Percentiles rank a stretch among this genome's conserved stretches.
These are phyloP conservation scores for Cyprinus carpio DNA, from an alignment of 2,113 vertebrate genomes.

Conservation along the genomic window DNA sequence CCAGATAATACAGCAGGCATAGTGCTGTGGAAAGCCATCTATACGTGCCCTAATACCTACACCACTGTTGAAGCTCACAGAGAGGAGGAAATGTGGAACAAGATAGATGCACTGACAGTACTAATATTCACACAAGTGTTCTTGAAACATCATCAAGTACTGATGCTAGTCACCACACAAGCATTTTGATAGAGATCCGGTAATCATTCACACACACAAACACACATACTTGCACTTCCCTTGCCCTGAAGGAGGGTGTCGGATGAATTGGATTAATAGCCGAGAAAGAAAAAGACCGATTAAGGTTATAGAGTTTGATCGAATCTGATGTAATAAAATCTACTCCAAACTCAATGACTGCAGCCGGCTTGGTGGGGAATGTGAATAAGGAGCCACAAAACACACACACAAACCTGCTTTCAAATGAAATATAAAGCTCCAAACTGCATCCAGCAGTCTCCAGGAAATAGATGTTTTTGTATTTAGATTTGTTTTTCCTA, in stretches of 20 bases:
- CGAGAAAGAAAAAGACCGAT: slow-evolving; percentile 35
- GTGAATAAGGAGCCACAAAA: background rate
- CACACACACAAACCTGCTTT: slow-evolving; percentile 34
- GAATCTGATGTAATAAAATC: slow-evolving; percentile 51
- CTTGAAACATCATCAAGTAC: background rate
- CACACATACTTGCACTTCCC: background rate
- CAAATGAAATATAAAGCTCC: slow-evolving; percentile 40
- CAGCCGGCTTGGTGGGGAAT: slow-evolving; percentile 14
- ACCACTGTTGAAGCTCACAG: background rate
- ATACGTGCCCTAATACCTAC: slow-evolving; percentile 16
- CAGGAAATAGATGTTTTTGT: slow-evolving; percentile 33
- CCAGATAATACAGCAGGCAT: slow-evolving; percentile 1
- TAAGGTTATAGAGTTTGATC: slow-evolving; percentile 50
- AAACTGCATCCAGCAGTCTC: slow-evolving; percentile 41
- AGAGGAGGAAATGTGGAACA: background rate
- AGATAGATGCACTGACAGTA: slow-evolving; percentile 25
- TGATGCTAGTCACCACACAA: background rate
- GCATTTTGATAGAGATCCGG: background rate
- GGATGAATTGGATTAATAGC: slow-evolving; percentile 42
- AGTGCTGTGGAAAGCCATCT: background rate
- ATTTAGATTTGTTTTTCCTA: slow-evolving; percentile 37
- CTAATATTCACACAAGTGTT: background rate
- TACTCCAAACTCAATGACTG: slow-evolving; percentile 34
- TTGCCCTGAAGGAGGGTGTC: slow-evolving; percentile 29
- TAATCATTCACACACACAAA: background rate